Evolutionary conservation across 2,888 invertebrate species (phyloP), one percentile per base, ranked within the genome.

Genomic region (Drosophila mettleri): DNA sequence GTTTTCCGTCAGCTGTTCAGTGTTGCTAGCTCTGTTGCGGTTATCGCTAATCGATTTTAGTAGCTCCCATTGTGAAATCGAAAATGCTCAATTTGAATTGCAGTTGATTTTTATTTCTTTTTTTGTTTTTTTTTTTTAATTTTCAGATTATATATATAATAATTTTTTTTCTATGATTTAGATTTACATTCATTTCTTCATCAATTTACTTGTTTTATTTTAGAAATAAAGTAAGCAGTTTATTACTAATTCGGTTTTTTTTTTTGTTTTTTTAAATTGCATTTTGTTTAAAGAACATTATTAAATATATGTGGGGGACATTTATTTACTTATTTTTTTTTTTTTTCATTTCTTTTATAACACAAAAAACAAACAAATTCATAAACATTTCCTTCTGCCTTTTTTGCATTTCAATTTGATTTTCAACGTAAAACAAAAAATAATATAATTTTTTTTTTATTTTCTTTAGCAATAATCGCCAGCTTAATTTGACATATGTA

Each of bases 181-280:
- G 87, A 83, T 83, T 87, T 84, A 87, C 83, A 84, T 85, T 82
- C 77, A 87, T 87, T 84, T 80, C 76, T 66, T 87, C 78, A 79
- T 82, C 69, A 72, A 72, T 82, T 86, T 88, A 86, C 81, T 87
- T 84, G 86, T 78, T 86, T 89, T 86, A 87, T 87, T 87, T 87
- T 80, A 79, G 81, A 89, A 88, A 89, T 87, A 88, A 88, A 88
- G 87, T 89, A 87, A 85, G 86, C 86, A 88, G 85, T 80, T 86
- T 74, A 81, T 84, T 84, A 77, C 84, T 84, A 79, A 78, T 86
- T 86, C 64, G 78, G 78, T 60, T 75, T 77, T 38, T 69, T 53
- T 51, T 57, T 72, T 57, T 49, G 53, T 38, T 60, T 62, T 71
- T 76, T 78, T 55, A 78, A 75, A 80, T 86, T 85, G 78, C 80